Evolutionary conservation across 2,113 vertebrate species (phyloP).

Genomic region (Aegypius monachus): DNA sequence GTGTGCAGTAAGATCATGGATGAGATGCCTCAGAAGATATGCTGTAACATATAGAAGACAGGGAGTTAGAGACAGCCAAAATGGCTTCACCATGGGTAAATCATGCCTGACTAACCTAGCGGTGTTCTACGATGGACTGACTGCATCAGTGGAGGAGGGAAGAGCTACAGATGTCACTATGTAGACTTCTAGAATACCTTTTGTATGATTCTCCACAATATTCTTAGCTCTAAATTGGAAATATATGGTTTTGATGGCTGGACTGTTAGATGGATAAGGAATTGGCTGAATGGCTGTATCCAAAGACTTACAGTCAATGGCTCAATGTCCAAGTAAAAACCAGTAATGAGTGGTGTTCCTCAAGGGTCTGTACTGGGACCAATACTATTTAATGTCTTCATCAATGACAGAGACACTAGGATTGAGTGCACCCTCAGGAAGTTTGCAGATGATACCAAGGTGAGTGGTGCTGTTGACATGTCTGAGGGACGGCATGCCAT

Average conservation of each 20-base stretch:
- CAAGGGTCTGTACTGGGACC: rapidly evolving
- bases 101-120: not conserved
- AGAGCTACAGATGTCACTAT: not conserved
- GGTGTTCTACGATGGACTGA: not conserved
- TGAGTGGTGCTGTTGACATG: not conserved
- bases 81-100: not conserved
- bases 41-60: not conserved
- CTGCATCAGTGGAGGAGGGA: not conserved
- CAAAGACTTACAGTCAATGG: not conserved
- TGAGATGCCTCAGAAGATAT: not conserved
- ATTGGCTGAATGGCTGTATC: not conserved
- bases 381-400: not conserved
- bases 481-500: not conserved
- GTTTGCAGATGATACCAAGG: not conserved
- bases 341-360: not conserved
- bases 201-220: not conserved
- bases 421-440: not conserved
- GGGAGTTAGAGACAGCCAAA: not conserved
- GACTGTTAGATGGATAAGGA: not conserved
- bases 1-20: not conserved
- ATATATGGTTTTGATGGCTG: not conserved
- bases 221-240: not conserved
- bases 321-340: not conserved
- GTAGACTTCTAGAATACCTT: not conserved
- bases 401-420: not conserved